Conservation (phyloP, 1,140 invertebrate species). For the Drosophila mojavensis region DNA sequence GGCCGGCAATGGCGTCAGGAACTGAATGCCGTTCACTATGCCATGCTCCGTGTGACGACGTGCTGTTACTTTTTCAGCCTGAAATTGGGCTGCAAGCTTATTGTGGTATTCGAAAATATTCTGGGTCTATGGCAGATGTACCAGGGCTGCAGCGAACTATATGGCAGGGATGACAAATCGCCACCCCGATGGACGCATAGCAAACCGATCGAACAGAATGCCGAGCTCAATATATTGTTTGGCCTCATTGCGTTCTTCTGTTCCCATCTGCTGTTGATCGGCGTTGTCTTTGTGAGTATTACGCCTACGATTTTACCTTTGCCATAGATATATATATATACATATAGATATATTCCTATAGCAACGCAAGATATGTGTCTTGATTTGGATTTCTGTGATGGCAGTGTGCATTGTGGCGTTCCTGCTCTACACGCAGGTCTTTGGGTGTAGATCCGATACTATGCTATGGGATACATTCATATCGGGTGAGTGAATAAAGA, state of each 20-base stretch:
- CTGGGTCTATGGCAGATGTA: slow-evolving; percentile 21
- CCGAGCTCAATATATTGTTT: background rate
- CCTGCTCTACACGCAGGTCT: slow-evolving; percentile 13
- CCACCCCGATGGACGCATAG: background rate
- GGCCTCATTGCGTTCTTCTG: slow-evolving; percentile 2
- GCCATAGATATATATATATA: background rate
- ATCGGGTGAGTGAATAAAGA: slow-evolving; percentile 5
- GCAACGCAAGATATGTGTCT: slow-evolving; percentile 36
- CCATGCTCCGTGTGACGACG: slow-evolving; percentile 17
- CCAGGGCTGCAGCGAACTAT: background rate
- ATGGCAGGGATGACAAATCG: background rate
- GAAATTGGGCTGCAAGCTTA: slow-evolving; percentile 50
- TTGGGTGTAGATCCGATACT: background rate
- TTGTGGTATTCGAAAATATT: slow-evolving; percentile 39
- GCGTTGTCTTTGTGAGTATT: slow-evolving; percentile 40
- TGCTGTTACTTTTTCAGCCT: slow-evolving; percentile 47
- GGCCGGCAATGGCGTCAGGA: background rate
- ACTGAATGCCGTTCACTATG: background rate
- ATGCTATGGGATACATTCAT: background rate
- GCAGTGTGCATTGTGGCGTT: background rate
- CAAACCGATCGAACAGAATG: background rate
- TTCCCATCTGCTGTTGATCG: slow-evolving; percentile 14
- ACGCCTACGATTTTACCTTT: too few species aligned
- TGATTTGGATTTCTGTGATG: slow-evolving; percentile 41
- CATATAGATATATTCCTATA: background rate